Evolutionary conservation across 2,888 invertebrate species (phyloP).

Genomic region (Nudaria mundana): DNA sequence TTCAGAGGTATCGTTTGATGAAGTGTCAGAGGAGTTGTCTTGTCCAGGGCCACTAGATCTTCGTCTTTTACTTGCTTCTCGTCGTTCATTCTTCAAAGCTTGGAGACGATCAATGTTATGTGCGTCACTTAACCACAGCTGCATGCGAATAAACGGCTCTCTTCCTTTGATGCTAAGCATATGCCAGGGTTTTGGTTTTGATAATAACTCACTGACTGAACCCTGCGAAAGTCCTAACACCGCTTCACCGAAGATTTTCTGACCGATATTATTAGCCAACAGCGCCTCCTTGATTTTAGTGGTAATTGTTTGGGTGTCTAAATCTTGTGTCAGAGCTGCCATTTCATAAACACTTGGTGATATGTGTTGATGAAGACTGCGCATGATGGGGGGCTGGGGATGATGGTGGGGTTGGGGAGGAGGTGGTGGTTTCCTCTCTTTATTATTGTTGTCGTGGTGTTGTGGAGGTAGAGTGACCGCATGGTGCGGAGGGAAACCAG

Average conservation of each 20-base stretch:
- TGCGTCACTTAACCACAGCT: constrained; percentile 97
- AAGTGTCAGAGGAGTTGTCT: constrained; percentile 93
- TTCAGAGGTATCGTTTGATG: constrained; percentile 93
- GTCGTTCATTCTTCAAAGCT: constrained; percentile 92
- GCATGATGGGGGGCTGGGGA: constrained; percentile 83
- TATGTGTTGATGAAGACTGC: constrained; percentile 90
- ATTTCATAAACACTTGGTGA: constrained; percentile 98
- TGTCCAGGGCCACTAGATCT: constrained; percentile 91
- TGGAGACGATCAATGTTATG: constrained; percentile 97
- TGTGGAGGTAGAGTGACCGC: constrained; percentile 85
- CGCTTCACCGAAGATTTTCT: constrained; percentile 99
- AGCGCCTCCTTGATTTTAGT: constrained; percentile 98
- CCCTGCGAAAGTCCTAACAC: constrained; percentile 98
- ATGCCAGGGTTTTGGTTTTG: constrained; percentile 99
- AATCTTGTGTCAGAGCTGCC: constrained; percentile 97
- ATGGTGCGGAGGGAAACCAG: constrained; percentile 89
- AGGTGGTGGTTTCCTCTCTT: constrained; percentile 78
- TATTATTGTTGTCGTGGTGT: constrained; percentile 81
- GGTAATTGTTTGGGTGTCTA: constrained; percentile 97
- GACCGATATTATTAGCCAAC: constrained; percentile 97
- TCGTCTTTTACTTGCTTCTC: constrained; percentile 95
- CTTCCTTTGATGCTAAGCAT: constrained; percentile 99
- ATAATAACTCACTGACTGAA: constrained; percentile 97
- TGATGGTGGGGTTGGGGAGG: constrained; percentile 83
- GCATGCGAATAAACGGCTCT: constrained; percentile 98